These are phyloP conservation scores for Drosophila bifasciata DNA, from an alignment of 1,140 invertebrate genomes.

Conservation along the genomic window DNA sequence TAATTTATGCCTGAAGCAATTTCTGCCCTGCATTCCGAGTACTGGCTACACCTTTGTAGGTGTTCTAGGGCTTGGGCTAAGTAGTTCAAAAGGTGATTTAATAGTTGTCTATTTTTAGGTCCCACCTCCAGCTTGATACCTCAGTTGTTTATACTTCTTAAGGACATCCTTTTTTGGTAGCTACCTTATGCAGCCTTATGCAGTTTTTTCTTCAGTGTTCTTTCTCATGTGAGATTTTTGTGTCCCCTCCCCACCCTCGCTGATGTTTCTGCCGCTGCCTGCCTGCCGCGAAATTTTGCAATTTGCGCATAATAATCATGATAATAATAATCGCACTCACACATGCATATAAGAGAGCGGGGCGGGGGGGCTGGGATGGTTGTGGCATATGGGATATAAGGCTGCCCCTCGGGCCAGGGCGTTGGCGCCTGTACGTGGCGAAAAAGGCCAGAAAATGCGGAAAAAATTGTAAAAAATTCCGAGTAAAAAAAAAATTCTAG, in stretches of 20 bases:
- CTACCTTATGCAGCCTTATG: not conserved
- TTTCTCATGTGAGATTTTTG: slow-evolving; percentile 14
- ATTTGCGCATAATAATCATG: slow-evolving; percentile 79
- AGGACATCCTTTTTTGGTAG: not conserved
- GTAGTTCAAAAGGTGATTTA: no score
- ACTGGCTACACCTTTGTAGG: no score
- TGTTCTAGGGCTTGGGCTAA: no score
- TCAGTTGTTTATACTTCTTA: no score
- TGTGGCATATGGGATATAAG: not conserved
- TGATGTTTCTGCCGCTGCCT: slow-evolving; percentile 18
- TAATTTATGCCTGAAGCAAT: no score
- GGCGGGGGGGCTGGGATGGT: no score
- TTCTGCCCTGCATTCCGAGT: no score
- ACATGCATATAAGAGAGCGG: slow-evolving; percentile 6
- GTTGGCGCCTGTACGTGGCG: slow-evolving; percentile 61
- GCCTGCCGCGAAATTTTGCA: slow-evolving; percentile 71
- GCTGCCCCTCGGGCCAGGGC: slow-evolving; percentile 63
- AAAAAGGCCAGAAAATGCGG: slow-evolving; percentile 24
- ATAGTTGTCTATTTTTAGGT: no score
- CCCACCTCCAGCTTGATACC: no score
- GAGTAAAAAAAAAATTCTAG: slow-evolving; percentile 21
- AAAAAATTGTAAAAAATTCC: slow-evolving; percentile 23
- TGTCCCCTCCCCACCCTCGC: no score
- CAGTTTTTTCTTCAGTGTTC: slow-evolving; percentile 13
- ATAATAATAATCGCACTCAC: slow-evolving; percentile 75